Evolutionary conservation across 2,113 vertebrate species (phyloP), one percentile per base, ranked within the genome.

Genomic region (Cryptotis parvus): DNA sequence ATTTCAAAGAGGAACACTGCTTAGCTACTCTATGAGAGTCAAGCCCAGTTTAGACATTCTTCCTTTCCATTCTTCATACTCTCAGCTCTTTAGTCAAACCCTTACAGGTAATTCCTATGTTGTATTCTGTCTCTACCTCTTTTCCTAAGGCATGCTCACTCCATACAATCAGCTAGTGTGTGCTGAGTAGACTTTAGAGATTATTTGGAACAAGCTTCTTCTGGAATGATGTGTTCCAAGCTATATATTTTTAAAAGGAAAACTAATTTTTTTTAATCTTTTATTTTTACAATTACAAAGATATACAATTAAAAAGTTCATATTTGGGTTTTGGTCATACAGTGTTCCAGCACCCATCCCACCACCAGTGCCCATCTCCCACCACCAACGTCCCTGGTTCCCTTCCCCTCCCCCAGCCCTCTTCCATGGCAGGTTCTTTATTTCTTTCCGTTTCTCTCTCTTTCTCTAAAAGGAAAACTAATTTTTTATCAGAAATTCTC

Each of bases 171-270:
- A 52, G 43, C 29, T 41, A 29, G 20, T 58, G 43, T 45, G 43
- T 65, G 49, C 11, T 84, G 41, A 84, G 74, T 70, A 68, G 35
- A 58, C 12, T 11, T 27, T 26, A 80, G 39, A 81, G 33, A 69
- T 77, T 81, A 52, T 77, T 89, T 91, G 94, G 65, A 70, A 22
- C 15, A 94, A 39, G 3, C 94, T 92, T 90, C n/a, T 49, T 65
- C 29, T 29, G 63, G 29, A 12, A 65, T 65, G 11, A 65, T 65
- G 29, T 65, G 29, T 31, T 65, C 7, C 63, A 65, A 65, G 63
- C 22, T 65, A 29, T 27, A 65, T 58, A 65, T 29, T 65, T 61
- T 14, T 16, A 61, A 61, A 65, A 11, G 63, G 6, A 2, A 0
- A 58, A 6, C 10, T 65, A 73, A 84, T 22, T 24, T 96, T 89